phyloP scores from a whole-genome alignment of 2,797 vertebrate genomes.

The Crax fasciolata region DNA sequence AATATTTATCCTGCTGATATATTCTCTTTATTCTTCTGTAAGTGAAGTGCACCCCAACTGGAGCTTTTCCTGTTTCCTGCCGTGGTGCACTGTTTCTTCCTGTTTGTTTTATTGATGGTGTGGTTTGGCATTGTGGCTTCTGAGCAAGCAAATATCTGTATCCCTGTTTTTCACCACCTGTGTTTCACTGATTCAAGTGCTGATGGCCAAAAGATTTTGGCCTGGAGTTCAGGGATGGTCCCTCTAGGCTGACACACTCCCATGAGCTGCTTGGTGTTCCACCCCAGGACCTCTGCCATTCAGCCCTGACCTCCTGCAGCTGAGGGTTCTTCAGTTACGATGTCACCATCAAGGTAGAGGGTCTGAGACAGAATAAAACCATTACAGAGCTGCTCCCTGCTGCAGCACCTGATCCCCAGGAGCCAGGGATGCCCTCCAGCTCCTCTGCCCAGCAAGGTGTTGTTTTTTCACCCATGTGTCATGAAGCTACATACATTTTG shows the following conservation, averaged over 20 bases:
- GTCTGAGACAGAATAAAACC: background rate
- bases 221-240: background rate
- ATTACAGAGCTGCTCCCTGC: background rate
- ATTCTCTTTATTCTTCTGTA: slow-evolving; percentile 4
- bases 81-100: background rate
- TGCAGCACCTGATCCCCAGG: background rate
- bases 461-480: background rate
- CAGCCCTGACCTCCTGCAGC: background rate
- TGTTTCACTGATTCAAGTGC: background rate
- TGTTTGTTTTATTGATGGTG: background rate
- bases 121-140: slow-evolving; percentile 8
- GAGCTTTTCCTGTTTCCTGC: background rate
- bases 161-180: background rate
- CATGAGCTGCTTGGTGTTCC: background rate
- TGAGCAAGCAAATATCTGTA: background rate
- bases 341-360: background rate
- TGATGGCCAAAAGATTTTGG: background rate
- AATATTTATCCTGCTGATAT: slow-evolving; percentile 17
- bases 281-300: background rate
- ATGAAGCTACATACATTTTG: background rate
- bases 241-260: background rate
- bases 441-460: background rate
- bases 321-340: background rate
- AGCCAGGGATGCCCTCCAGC: background rate
- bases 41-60: background rate